Percentiles rank a stretch among this genome's conserved stretches.
These are phyloP conservation scores for Limnephilus rhombicus DNA, from an alignment of 2,888 invertebrate genomes.

Conservation along the genomic window DNA sequence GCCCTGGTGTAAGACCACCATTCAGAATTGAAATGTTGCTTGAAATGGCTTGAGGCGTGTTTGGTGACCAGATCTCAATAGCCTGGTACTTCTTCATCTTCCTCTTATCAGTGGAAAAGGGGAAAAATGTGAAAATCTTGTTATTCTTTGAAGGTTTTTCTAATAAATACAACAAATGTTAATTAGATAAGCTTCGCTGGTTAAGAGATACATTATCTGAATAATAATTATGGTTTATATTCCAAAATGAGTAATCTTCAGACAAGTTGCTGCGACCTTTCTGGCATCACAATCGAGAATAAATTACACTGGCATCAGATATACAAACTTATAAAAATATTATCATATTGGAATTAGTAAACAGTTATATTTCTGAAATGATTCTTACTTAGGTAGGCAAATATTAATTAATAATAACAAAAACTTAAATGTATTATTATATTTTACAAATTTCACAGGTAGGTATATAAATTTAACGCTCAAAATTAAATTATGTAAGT, in stretches of 20 bases:
- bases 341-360: neutral
- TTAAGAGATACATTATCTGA: neutral
- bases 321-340: neutral
- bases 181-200: neutral
- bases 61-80: too few species aligned
- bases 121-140: neutral
- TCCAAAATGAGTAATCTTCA: neutral
- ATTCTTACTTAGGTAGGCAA: too few species aligned
- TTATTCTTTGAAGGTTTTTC: neutral
- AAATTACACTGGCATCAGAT: neutral
- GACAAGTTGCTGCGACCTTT: neutral
- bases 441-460: too few species aligned
- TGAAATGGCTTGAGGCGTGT: too few species aligned
- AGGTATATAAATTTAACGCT: too few species aligned
- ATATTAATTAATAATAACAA: too few species aligned
- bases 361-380: neutral
- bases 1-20: too few species aligned
- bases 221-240: neutral
- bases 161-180: neutral
- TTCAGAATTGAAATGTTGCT: too few species aligned
- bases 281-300: neutral
- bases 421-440: too few species aligned
- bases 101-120: neutral
- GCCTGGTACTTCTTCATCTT: too few species aligned
- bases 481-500: too few species aligned